Conservation (phyloP, 2,888 invertebrate species). For the Pammene fasciana region DNA sequence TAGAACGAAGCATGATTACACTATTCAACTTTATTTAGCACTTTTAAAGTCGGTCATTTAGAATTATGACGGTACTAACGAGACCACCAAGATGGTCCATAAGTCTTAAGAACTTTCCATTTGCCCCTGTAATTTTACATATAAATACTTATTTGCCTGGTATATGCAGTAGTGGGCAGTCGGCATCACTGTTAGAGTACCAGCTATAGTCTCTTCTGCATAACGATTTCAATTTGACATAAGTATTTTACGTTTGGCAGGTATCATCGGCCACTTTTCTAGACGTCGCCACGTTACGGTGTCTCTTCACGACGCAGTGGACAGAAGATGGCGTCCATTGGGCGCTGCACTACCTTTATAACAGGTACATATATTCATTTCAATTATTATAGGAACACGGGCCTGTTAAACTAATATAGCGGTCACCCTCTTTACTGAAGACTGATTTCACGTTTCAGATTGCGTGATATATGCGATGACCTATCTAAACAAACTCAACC, state of each 20-base stretch:
- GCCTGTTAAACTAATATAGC: too few relatives aligned
- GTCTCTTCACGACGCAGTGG: constrained; percentile 98
- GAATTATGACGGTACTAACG: too few relatives aligned
- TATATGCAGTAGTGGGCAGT: too few relatives aligned
- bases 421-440: too few relatives aligned
- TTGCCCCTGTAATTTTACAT: too few relatives aligned
- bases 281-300: constrained; percentile 97
- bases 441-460: constrained; percentile 72
- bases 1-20: too few relatives aligned
- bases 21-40: too few relatives aligned
- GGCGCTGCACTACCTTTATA: constrained; percentile 96
- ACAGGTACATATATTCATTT: constrained; percentile 82
- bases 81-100: too few relatives aligned
- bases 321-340: constrained; percentile 99
- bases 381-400: not conserved
- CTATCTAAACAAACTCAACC: constrained; percentile 89
- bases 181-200: not conserved
- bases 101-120: too few relatives aligned
- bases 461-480: constrained; percentile 94
- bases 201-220: not conserved
- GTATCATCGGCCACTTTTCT: constrained; percentile 95
- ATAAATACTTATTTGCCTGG: too few relatives aligned
- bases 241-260: constrained; percentile 64
- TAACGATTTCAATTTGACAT: not conserved
- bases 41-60: too few relatives aligned